A percentile compares a stretch with the other conserved stretches of the same genome.
These are phyloP conservation scores for Rhyacophila evoluta DNA, from an alignment of 2,888 invertebrate genomes.

Conservation along the genomic window DNA sequence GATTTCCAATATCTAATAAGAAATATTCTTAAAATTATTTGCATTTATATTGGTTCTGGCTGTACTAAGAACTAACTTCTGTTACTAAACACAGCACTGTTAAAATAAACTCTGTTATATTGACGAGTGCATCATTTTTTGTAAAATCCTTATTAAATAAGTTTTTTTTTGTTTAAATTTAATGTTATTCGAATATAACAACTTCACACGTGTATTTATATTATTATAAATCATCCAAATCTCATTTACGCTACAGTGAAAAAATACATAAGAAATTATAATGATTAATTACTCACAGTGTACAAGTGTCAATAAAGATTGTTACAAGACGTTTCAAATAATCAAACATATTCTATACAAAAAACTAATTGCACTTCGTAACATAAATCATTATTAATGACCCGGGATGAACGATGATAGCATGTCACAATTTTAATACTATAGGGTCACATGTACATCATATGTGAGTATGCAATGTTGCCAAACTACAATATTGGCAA, in stretches of 20 bases:
- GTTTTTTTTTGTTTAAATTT: constrained; percentile 30
- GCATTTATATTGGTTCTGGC: constrained; percentile 52
- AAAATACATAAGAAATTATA: neutral
- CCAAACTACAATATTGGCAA: too few species aligned
- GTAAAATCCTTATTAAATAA: constrained; percentile 37
- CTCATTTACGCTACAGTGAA: constrained; percentile 12
- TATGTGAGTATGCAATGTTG: too few species aligned
- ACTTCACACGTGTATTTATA: constrained; percentile 40
- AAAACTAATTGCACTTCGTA: too few species aligned
- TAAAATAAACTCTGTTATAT: constrained; percentile 48
- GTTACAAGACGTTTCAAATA: too few species aligned
- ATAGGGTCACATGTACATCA: too few species aligned
- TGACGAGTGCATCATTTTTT: constrained; percentile 39
- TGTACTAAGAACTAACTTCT: constrained; percentile 31
- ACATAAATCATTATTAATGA: too few species aligned
- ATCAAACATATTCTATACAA: too few species aligned
- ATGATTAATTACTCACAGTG: neutral
- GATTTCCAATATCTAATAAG: constrained; percentile 46
- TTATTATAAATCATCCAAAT: constrained; percentile 25
- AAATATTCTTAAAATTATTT: constrained; percentile 49
- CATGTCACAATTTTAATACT: too few species aligned
- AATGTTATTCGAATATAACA: constrained; percentile 40
- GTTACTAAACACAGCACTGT: constrained; percentile 47
- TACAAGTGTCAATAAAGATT: neutral
- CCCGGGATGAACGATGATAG: too few species aligned